Percentiles rank a stretch among this genome's conserved stretches.
Conservation (phyloP, 2,888 invertebrate genomes). For the Pammene fasciana region DNA sequence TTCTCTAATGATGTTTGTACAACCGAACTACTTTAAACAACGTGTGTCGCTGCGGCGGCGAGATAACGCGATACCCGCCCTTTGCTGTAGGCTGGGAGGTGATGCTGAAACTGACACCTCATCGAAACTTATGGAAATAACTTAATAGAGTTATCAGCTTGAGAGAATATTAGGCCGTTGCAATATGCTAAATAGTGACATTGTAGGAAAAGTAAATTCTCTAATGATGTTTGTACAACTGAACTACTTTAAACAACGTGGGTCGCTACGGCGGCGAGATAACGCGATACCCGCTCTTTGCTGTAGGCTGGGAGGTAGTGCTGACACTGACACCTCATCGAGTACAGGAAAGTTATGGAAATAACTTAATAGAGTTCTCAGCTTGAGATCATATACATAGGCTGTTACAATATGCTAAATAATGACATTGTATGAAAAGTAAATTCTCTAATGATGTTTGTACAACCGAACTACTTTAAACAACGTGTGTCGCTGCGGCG, state of each 20-base stretch:
- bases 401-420: too few species aligned
- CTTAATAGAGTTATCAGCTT: too few species aligned
- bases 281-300: conserved; percentile 29
- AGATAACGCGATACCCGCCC: conserved; percentile 31
- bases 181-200: too few species aligned
- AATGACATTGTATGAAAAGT: too few species aligned
- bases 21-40: conserved; percentile 32
- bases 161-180: too few species aligned
- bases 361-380: too few species aligned
- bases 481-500: conserved; percentile 27
- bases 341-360: background rate
- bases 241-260: conserved; percentile 33
- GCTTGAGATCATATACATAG: too few species aligned
- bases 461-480: conserved; percentile 31
- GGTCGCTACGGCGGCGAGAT: conserved; percentile 21
- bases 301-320: conserved; percentile 4
- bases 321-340: background rate
- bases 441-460: conserved; percentile 29
- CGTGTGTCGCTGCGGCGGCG: conserved; percentile 23
- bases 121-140: background rate
- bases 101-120: background rate
- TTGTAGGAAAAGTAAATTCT: too few species aligned
- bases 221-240: conserved; percentile 23
- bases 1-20: conserved; percentile 26
- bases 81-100: conserved; percentile 12